Evolutionary conservation across 2,888 invertebrate species (phyloP), one percentile per base, ranked within the genome.

Genomic region (Priocnemis perturbator): DNA sequence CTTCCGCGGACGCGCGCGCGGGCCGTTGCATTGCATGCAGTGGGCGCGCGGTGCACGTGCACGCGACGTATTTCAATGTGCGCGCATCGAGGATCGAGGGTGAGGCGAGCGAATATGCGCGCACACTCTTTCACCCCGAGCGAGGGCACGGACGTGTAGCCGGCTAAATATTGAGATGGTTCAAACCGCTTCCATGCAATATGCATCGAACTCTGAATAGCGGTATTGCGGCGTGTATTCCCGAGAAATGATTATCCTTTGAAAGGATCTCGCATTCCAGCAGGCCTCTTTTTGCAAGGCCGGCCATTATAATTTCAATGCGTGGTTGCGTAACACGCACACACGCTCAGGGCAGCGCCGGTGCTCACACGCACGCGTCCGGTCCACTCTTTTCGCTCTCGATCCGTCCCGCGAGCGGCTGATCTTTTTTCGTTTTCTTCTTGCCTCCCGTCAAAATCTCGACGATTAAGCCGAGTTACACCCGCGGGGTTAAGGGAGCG

Each of bases 281-380:
- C 67, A 64, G 70, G 66, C 72, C 65, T 64, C 71, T 71, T 71
- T 75, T 73, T 65, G 66, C 76, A 75, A 77, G 75, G 76, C 66
- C 69, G 75, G 62, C 55, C 70, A 62, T 75, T 65, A 71, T 74
- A 61, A 57, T 65, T 69, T 66, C 66, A 70, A 67, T 63, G 69
- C 52, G n/a, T n/a, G 67, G 53, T 74, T 74, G 65, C 74, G 71
- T 72, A 72, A 74, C 56, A 56, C 57, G 63, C 30, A 26, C 11
- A 37, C 37, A 37, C 37, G 37, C 37, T 3, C 37, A 1, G 7
- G 7, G 7, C 11, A 37, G 37, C 60, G 26, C 56, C 48, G 59
- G 53, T 11, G 47, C 57, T 21, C 57, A 37, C 11, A 37, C 63
- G 57, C 47, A 55, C 30, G 45, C 11, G n/a, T 37, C 21, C 20